Evolutionary conservation across 2,797 vertebrate genomes (phyloP).

Genomic region (Tokudaia muenninki): DNA sequence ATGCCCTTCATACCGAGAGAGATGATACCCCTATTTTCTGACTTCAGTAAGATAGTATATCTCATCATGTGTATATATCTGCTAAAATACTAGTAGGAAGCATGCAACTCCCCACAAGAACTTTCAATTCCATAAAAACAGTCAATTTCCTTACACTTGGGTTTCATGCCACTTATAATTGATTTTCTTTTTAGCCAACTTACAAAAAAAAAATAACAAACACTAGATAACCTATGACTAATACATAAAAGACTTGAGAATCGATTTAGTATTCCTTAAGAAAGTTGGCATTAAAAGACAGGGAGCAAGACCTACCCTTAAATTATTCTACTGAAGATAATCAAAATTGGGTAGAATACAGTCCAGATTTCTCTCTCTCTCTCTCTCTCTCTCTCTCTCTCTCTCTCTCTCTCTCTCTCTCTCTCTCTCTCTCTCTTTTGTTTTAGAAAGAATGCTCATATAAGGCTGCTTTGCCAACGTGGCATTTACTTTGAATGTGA

Average conservation of each 20-base stretch:
- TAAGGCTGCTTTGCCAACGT: neutral
- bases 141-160: neutral
- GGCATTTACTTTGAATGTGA: neutral
- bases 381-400: fast-evolving
- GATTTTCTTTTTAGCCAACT: constrained; percentile 61
- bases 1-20: neutral
- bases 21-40: neutral
- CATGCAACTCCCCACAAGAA: constrained; percentile 4
- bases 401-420: fast-evolving
- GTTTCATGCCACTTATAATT: constrained; percentile 39
- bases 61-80: neutral
- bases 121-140: neutral
- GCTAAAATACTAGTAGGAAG: neutral
- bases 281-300: constrained; percentile 9
- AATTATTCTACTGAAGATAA: constrained; percentile 36
- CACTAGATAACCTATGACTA: constrained; percentile 52
- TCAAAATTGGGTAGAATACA: neutral
- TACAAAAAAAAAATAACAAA: constrained; percentile 58
- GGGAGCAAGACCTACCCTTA: neutral
- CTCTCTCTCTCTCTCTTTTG: neutral
- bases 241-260: constrained; percentile 38
- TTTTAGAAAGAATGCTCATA: neutral
- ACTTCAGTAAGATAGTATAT: neutral
- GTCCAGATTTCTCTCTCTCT: neutral
- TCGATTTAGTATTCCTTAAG: constrained; percentile 29